Evolutionary conservation across 2,888 invertebrate species (phyloP).

Genomic region (Drosophila formosana): DNA sequence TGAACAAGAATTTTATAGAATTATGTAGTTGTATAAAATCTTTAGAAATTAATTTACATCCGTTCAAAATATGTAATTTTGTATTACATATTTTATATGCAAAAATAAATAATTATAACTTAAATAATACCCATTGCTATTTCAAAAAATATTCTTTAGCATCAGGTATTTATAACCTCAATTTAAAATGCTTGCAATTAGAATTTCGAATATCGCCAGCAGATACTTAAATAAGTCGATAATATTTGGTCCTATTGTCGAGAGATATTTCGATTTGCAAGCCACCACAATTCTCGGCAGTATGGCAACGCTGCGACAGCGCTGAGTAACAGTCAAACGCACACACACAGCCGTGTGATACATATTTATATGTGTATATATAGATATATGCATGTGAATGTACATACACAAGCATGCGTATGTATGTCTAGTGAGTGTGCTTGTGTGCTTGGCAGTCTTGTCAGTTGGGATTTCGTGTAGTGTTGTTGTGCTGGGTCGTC

Average conservation of each 20-base stretch:
- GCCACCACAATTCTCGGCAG: slow-evolving; percentile 24
- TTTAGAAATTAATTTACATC: no score
- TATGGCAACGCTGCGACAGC: slow-evolving; percentile 65
- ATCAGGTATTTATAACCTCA: background rate
- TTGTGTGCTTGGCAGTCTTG: slow-evolving; percentile 70
- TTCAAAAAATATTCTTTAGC: background rate
- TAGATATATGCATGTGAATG: slow-evolving; percentile 27
- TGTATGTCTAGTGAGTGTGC: slow-evolving; percentile 54
- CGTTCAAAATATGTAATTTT: no score
- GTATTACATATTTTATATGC: no score
- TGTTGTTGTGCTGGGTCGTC: slow-evolving; percentile 67
- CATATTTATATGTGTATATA: slow-evolving; percentile 29
- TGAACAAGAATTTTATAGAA: no score
- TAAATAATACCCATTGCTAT: background rate
- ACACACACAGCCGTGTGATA: slow-evolving; percentile 20
- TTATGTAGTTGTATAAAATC: no score
- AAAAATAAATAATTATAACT: no score
- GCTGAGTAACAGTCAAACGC: slow-evolving; percentile 76
- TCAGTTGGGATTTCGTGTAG: slow-evolving; percentile 83
- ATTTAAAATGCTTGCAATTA: background rate
- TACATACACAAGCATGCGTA: slow-evolving; percentile 36
- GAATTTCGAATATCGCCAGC: background rate
- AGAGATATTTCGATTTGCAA: slow-evolving; percentile 19
- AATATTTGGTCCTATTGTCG: slow-evolving; percentile 27
- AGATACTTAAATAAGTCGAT: slow-evolving; percentile 6